Base-by-base conservation (phyloP, 1,140 invertebrate genomes). In the Ceratosolen solmsi region DNA sequence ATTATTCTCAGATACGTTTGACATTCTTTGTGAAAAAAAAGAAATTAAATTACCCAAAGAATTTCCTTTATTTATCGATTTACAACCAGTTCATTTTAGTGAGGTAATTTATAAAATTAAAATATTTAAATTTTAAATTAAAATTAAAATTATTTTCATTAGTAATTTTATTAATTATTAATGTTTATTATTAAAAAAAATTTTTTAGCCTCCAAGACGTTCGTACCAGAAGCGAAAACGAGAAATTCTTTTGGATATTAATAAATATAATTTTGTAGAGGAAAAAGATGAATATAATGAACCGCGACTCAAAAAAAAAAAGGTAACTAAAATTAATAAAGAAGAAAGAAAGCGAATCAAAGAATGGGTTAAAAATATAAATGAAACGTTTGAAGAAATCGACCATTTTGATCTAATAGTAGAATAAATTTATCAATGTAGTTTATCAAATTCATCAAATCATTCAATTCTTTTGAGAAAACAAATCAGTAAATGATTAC, bases 141-240 rank as follows among this genome's bases (percentile, higher is more conserved):
- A 60, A 58, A 60, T 38, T 56, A 41, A n/a, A 80, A 0, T 74
- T 76, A 15, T 63, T n/a, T 22, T 54, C n/a, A 27, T 60, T 17
- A 41, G 8, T 46, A 27, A 27, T 60, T 41, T 75, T 17, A 33
- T 33, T 51, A n/a, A 46, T 46, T 20, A 36, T 46, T 36, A 22
- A 36, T 70, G 4, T 73, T n/a, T n/a, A 20, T 3, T 58, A n/a
- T 36, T 63, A 80, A 49, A 51, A 63, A 22, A 68, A 38, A 22
- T 72, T 49, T 8, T 85, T 73, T 30, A 90, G 89, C 89, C 89
- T 38, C 86, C 89, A 38, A 87, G 80, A 84, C 80, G 85, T 74
- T 89, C 86, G 0, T 90, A 90, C 38, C 86, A 85, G 49, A 89
- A 87, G 63, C 84, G 88, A 17, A 90, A 89, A 84, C 84, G 87